Base-by-base conservation (phyloP, 64 coral and sea anemone species). In the Dendronephthya gigantea region DNA sequence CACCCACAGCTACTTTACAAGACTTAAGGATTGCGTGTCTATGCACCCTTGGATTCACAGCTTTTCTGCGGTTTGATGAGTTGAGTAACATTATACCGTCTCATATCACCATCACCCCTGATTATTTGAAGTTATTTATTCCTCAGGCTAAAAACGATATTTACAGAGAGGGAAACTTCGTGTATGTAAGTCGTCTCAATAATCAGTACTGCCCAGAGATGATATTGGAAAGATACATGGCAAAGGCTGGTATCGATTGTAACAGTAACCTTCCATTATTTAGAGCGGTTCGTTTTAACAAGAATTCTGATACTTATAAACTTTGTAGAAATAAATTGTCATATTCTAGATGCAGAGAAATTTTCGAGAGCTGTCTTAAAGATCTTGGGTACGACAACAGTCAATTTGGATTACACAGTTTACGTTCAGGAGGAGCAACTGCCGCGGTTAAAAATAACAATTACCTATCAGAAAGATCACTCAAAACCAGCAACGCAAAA, bases 181-280 rank as follows among this genome's bases (percentile, higher is more conserved):
- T 65, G 38, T 86, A 41, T 27, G 69, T 59, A 13, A 70, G 45
- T 19, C 34, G 7, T 35, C 85, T 68, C 39, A 50, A 50, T 35
- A 36, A 33, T 35, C 29, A 36, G 40, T 91, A 91, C 43, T 90
- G 85, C 39, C 89, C 89, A 22, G 89, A 86, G 40, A 41, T 45
- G 12, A 69, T 90, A 40, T 28, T 86, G 49, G 84, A 86, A 49
- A 47, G 89, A 82, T 86, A 90, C 47, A 29, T 85, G 83, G 3
- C 1, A 9, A 33, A 16, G 23, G 88, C 59, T 14, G 59, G 37
- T 22, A 72, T 85, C 1, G 65, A 90, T 25, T 39, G 29, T 8
- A 84, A 68, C 55, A 90, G 68, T 66, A 88, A 7, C 52, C 25
- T 83, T 43, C 30, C 79, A 76, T 16, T 75, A 75, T 75, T 75